These are phyloP conservation scores for Loripinus fragilis DNA, from an alignment of 2,888 invertebrate species.

Conservation along the genomic window DNA sequence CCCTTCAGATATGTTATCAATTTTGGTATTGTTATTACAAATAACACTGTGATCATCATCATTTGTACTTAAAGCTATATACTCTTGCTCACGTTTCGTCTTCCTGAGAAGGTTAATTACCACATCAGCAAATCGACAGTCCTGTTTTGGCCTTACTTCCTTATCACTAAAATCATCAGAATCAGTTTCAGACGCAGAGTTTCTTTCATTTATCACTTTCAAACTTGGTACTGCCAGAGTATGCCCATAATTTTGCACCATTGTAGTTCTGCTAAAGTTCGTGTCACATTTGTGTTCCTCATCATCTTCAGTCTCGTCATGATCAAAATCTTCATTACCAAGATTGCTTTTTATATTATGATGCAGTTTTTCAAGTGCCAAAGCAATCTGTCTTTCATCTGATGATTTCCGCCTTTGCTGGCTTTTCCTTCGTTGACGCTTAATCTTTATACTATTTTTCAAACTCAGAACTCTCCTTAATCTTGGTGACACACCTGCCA, in stretches of 20 bases:
- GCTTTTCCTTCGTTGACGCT: neutral
- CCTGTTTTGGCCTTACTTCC: neutral
- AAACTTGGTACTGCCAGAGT: constrained; percentile 15
- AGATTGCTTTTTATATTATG: neutral
- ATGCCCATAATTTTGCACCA: neutral
- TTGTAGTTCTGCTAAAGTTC: neutral
- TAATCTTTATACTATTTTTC: constrained; percentile 18
- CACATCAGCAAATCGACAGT: constrained; percentile 40
- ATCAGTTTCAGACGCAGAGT: constrained; percentile 29
- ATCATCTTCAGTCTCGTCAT: neutral
- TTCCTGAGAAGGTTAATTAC: constrained; percentile 46
- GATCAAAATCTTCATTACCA: neutral
- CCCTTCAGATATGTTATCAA: constrained; percentile 20
- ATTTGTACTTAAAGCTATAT: constrained; percentile 32
- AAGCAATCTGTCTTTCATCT: constrained; percentile 12
- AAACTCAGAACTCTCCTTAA: constrained; percentile 44
- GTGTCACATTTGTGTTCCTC: neutral
- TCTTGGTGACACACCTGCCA: constrained; percentile 49
- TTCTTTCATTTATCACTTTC: constrained; percentile 36
- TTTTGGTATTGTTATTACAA: neutral
- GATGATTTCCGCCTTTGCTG: neutral
- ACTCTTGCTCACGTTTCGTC: constrained; percentile 31
- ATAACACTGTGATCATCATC: constrained; percentile 20
- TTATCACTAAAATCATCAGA: constrained; percentile 13
- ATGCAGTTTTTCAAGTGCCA: constrained; percentile 9